phyloP scores from a whole-genome alignment of 2,888 invertebrate genomes.

The Tachina grossa region DNA sequence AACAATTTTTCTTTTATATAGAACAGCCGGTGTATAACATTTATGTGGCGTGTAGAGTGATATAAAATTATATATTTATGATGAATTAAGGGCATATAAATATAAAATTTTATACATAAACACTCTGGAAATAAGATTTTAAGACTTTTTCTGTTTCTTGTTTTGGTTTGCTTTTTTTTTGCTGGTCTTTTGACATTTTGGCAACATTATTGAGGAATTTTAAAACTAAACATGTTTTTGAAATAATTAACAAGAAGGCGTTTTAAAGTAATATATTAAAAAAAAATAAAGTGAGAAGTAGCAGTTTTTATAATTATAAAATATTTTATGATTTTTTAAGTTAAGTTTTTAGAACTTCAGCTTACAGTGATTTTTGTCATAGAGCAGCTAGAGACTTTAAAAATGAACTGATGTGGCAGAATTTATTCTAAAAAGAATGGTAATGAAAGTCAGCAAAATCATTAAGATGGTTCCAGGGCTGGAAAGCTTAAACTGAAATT shows the following conservation, averaged over 20 bases:
- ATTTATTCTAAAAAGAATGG: too few species aligned
- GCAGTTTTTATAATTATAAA: too few species aligned
- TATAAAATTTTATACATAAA: not conserved
- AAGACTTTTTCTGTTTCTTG: not conserved
- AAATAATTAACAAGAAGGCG: not conserved
- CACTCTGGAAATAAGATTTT: not conserved
- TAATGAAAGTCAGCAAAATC: too few species aligned
- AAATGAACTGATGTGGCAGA: too few species aligned
- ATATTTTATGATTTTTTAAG: too few species aligned
- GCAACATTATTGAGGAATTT: constrained; percentile 1
- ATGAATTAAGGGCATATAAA: not conserved
- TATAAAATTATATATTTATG: constrained; percentile 18
- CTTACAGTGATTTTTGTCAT: too few species aligned
- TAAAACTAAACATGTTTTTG: not conserved
- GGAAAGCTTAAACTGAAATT: too few species aligned
- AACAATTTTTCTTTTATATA: not conserved
- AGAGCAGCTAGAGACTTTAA: too few species aligned
- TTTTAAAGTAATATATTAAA: too few species aligned
- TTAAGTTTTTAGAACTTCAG: too few species aligned
- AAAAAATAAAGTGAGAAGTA: too few species aligned
- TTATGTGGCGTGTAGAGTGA: not conserved
- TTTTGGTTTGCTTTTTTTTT: not conserved
- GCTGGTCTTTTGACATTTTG: not conserved
- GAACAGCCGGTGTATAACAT: not conserved
- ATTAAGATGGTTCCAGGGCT: too few species aligned